Base-by-base conservation (phyloP, 2,797 vertebrate genomes). In the Sparus aurata region DNA sequence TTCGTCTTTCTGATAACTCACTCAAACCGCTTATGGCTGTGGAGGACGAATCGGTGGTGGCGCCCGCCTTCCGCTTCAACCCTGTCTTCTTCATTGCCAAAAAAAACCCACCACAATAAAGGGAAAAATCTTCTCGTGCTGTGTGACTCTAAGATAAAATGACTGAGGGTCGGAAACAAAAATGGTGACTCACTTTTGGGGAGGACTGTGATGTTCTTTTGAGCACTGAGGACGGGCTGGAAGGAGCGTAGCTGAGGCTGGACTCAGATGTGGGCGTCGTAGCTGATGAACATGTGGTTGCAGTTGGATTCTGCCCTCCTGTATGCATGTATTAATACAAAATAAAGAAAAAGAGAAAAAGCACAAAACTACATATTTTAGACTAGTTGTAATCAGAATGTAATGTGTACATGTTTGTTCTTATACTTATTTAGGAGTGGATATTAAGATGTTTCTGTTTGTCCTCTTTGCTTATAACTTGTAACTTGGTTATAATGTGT, bases 31-130 rank as follows among this genome's bases (percentile, higher is more conserved):
- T 95, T 0, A 94, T 93, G 89, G 96, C 97, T 23, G 96, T 95
- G 0, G 96, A 95, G 0, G 97, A 97, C 22, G 95, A 96, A 59
- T 96, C 96, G 0, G 95, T 94, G 1, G 95, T 93, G 0, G 95
- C 94, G 85, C 96, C 95, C 0, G 95, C 95, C 96, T 97, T 98
- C 94, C 96, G 93, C 92, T 98, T 99, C 83, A 96, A 93, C 15
- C 94, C 95, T 90, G 96, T 97, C 91, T 97, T 97, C 96, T 97
- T 84, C 46, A 50, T 75, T n/a, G 15, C 34, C 18, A 65, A 59
- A 69, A 12, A 34, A 25, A 59, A 55, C 23, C n/a, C 17, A 87
- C 0, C 50, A 54, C 2, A 79, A 43, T 50, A 17, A 54, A 49
- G 38, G 18, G 1, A 52, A 41, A 50, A 46, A 34, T 20, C 0